Evolutionary conservation across 2,797 vertebrate genomes (phyloP).

Genomic region (Microtus californicus): DNA sequence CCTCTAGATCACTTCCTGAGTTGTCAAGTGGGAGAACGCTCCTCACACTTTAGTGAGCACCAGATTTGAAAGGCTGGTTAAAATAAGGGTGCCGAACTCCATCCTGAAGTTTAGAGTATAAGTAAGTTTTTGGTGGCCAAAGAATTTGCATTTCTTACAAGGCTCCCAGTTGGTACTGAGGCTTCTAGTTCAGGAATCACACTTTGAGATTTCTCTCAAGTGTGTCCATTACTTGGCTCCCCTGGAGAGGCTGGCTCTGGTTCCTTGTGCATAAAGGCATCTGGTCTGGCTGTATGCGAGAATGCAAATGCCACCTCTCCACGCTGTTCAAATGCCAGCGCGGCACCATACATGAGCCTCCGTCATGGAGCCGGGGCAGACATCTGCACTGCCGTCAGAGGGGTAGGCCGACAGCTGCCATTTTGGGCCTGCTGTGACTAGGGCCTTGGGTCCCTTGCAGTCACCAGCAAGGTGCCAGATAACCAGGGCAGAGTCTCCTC

Average conservation of each 20-base stretch:
- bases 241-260: slow-evolving; percentile 42
- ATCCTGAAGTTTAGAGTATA: not conserved
- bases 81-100: not conserved
- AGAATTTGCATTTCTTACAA: slow-evolving; percentile 60
- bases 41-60: not conserved
- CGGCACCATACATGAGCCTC: not conserved
- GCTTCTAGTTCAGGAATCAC: slow-evolving; percentile 42
- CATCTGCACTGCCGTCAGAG: not conserved
- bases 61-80: not conserved
- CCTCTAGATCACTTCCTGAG: not conserved
- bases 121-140: not conserved
- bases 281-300: slow-evolving; percentile 47
- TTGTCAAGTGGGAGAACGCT: not conserved
- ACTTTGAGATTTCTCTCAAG: slow-evolving; percentile 66
- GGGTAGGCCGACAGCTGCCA: not conserved
- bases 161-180: not conserved
- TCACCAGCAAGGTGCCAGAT: not conserved
- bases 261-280: slow-evolving; percentile 46
- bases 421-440: not conserved
- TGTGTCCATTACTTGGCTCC: slow-evolving; percentile 10
- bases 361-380: not conserved
- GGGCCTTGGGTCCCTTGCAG: not conserved
- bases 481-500: not conserved
- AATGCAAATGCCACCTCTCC: slow-evolving; percentile 5
- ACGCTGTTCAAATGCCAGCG: not conserved